A percentile compares a stretch with the other conserved stretches of the same genome.
Conservation (phyloP, 53 echinoderm and acorn worm species). For the Stichopus horrens region DNA sequence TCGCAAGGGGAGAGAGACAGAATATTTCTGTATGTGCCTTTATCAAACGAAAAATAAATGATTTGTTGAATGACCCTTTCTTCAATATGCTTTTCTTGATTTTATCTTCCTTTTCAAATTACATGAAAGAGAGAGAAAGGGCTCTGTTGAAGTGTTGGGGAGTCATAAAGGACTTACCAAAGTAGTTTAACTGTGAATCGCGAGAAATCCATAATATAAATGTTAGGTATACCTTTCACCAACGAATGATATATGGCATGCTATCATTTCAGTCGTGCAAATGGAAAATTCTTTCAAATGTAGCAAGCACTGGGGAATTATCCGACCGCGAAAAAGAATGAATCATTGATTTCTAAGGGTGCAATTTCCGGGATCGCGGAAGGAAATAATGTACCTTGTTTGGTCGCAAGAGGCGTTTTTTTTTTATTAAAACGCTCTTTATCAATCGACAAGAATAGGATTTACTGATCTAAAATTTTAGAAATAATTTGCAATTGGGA, state of each 20-base stretch:
- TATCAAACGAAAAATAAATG: neutral
- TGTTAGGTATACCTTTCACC: neutral
- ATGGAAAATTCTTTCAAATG: neutral
- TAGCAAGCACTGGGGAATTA: neutral
- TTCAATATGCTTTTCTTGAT: neutral
- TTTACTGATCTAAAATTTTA: no score
- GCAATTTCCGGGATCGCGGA: constrained; percentile 33
- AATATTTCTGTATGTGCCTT: neutral
- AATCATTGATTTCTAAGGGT: constrained; percentile 34
- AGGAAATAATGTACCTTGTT: constrained; percentile 2
- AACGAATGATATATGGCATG: neutral
- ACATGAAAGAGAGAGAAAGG: no score
- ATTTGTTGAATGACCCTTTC: neutral
- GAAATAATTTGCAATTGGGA: no score
- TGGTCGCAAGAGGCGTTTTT: neutral
- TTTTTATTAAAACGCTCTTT: no score
- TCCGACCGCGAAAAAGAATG: neutral
- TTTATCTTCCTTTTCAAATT: neutral
- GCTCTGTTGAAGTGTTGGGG: no score
- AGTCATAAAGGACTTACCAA: no score
- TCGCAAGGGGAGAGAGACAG: neutral
- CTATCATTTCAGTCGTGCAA: neutral
- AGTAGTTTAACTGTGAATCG: neutral
- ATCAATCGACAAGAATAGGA: no score
- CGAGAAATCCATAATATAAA: neutral